Evolutionary conservation across 1,140 invertebrate genomes (phyloP).

Genomic region (Philotrypesis tridentata): DNA sequence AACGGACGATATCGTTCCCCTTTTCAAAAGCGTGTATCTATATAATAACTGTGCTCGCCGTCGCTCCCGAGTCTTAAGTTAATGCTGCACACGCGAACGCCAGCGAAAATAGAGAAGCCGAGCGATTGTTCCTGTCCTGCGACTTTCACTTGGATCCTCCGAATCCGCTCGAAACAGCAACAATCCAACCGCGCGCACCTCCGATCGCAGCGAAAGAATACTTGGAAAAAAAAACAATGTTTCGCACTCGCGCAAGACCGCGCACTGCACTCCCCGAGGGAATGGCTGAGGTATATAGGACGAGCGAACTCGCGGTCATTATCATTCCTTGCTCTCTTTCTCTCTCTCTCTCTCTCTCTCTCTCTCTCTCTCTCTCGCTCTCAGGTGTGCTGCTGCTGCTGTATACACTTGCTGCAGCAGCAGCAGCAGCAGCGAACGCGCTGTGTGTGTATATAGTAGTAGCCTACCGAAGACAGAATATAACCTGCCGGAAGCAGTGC

Average conservation of each 20-base stretch:
- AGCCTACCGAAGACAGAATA: too few relatives aligned
- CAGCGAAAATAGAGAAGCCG: background rate
- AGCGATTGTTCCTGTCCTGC: background rate
- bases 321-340: background rate
- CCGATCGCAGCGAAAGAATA: background rate
- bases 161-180: too few relatives aligned
- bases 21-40: too few relatives aligned
- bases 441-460: too few relatives aligned
- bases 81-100: too few relatives aligned
- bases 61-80: too few relatives aligned
- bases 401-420: background rate
- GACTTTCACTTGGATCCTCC: background rate
- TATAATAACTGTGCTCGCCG: too few relatives aligned
- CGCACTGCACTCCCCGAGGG: background rate
- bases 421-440: too few relatives aligned
- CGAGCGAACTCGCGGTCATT: background rate
- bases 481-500: conserved; percentile 3
- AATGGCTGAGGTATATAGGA: background rate
- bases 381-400: too few relatives aligned
- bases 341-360: background rate
- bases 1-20: too few relatives aligned
- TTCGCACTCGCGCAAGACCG: background rate
- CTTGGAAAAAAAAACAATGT: background rate
- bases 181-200: background rate
- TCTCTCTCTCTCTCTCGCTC: background rate